A percentile compares a stretch with the other conserved stretches of the same genome.
These are phyloP conservation scores for Dendrolimus punctatus DNA, from an alignment of 1,140 invertebrate genomes.

Conservation along the genomic window DNA sequence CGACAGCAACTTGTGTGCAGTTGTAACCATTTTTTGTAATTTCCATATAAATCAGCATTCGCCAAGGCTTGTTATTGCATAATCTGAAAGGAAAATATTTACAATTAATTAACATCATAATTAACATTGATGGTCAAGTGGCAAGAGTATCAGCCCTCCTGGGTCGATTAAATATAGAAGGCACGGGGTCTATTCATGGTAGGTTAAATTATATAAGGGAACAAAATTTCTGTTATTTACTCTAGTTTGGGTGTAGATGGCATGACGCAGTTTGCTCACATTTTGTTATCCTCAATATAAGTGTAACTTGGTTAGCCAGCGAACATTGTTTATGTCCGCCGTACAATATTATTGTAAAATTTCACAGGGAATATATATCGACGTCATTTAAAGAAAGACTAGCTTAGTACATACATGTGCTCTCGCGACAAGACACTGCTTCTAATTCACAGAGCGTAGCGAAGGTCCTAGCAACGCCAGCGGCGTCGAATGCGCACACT, in stretches of 20 bases:
- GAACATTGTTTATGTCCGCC: too few species aligned
- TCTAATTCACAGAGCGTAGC: conserved; percentile 70
- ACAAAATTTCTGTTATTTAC: too few species aligned
- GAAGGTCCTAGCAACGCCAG: conserved; percentile 67
- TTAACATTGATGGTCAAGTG: background rate
- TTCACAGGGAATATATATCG: too few species aligned
- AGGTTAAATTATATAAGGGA: too few species aligned
- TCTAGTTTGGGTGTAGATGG: too few species aligned
- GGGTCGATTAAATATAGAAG: too few species aligned
- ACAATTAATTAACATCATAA: background rate
- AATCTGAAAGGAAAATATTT: conserved; percentile 41
- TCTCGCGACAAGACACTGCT: conserved; percentile 66
- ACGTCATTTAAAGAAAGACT: background rate
- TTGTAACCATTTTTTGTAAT: conserved; percentile 1
- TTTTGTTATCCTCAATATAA: too few species aligned
- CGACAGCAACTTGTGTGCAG: background rate
- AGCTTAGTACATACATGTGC: conserved; percentile 56
- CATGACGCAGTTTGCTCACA: too few species aligned
- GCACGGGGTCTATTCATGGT: too few species aligned
- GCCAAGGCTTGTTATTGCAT: conserved; percentile 53
- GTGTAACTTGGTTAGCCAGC: too few species aligned
- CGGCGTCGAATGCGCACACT: conserved; percentile 70
- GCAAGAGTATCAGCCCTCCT: too few species aligned
- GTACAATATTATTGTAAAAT: too few species aligned
- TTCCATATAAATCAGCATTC: conserved; percentile 40